Evolutionary conservation across 2,797 vertebrate species (phyloP), one percentile per base, ranked within the genome.

Genomic region (Falco berigora): DNA sequence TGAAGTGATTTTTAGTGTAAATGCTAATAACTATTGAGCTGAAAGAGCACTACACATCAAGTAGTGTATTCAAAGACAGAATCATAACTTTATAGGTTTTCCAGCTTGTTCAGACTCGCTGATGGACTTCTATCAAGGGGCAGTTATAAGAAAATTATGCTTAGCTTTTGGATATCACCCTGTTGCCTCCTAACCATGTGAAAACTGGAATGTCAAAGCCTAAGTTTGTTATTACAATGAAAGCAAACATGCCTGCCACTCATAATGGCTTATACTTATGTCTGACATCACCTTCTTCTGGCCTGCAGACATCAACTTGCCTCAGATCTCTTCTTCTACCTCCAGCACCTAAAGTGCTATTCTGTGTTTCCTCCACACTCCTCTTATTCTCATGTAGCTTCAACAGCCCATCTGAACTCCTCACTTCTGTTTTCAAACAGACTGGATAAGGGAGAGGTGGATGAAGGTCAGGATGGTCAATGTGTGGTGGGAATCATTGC

Each of bases 401-500:
- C 8, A 56, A 61, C 80, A 67, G 32, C 4, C 25, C 23, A 18
- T 11, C 18, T 9, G 14, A 69, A 55, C 5, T 16, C 38, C 25
- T 25, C 30, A 44, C 14, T 23, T 36, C n/a, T 21, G 6, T 68
- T 63, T 68, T 69, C 64, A n/a, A 76, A 36, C 27, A 34, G 30
- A 16, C 15, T 69, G 42, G n/a, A 74, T 9, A n/a, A 78, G 17
- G 8, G 30, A 50, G 25, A 75, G 5, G 16, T 28, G 18, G 30
- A 10, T 22, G 24, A 42, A 21, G 47, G 4, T 61, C 11, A 18
- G 14, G 4, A 4, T 5, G 11, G 17, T 27, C 42, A 4, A 2
- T 8, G 19, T 6, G 13, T 2, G 38, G 36, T 21, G 23, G 56
- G 46, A 64, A 27, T 19, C 3, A 0, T 0, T 53, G 59, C 32